Percentiles rank a stretch among this genome's conserved stretches.
Evolutionary conservation across 2,888 invertebrate species (phyloP).

Genomic region (Volucella zonaria): DNA sequence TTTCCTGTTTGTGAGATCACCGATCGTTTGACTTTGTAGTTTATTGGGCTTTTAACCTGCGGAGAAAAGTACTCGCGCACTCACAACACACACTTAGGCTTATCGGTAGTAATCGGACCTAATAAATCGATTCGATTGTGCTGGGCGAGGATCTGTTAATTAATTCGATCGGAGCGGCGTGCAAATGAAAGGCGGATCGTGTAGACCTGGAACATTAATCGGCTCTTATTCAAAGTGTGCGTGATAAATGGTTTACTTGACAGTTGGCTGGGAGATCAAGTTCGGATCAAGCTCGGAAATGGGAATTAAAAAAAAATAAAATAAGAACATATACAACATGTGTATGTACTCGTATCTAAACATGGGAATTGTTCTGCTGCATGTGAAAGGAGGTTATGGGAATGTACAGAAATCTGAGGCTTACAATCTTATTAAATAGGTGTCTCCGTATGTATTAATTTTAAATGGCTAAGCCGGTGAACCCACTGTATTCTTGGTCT

Average conservation of each 20-base stretch:
- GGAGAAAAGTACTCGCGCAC: conserved; percentile 1
- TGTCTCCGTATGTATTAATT: too few relatives aligned
- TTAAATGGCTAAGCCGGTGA: too few relatives aligned
- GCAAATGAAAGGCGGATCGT: conserved; percentile 73
- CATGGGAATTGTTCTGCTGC: not conserved
- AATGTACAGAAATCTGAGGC: not conserved
- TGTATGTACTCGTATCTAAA: not conserved
- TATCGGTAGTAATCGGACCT: conserved; percentile 66
- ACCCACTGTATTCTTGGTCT: too few relatives aligned
- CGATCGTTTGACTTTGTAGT: conserved; percentile 53
- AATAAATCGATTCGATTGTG: conserved; percentile 71
- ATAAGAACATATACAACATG: not conserved
- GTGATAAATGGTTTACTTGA: conserved; percentile 72
- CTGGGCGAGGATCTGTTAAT: conserved; percentile 73
- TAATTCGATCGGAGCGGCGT: conserved; percentile 73
- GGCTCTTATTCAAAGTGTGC: conserved; percentile 65
- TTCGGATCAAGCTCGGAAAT: conserved; percentile 41
- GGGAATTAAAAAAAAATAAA: conserved; percentile 2
- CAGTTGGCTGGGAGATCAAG: conserved; percentile 58
- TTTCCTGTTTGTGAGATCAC: conserved; percentile 50
- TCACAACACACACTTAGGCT: conserved; percentile 42
- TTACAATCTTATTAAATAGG: too few relatives aligned
- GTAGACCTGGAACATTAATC: conserved; percentile 66
- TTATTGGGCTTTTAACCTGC: conserved; percentile 66
- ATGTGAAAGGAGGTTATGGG: conserved; percentile 58